These are phyloP conservation scores for Capitulum mitella DNA, from an alignment of 2,888 invertebrate genomes.

Conservation along the genomic window DNA sequence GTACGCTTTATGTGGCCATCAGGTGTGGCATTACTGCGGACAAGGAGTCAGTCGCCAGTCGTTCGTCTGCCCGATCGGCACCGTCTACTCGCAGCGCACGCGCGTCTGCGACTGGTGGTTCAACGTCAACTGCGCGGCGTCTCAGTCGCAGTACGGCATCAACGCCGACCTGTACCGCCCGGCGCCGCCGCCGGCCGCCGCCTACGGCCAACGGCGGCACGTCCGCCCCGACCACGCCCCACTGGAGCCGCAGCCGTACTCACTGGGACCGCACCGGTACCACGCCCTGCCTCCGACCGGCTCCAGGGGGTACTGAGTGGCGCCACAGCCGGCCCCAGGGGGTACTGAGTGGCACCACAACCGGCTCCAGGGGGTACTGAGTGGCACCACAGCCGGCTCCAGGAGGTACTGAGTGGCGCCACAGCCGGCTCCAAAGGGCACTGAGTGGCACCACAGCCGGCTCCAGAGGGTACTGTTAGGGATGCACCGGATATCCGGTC, in stretches of 20 bases:
- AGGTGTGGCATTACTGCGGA: conserved; percentile 14
- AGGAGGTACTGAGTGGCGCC: too few species aligned
- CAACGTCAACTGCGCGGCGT: conserved; percentile 18
- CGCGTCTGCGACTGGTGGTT: conserved; percentile 23
- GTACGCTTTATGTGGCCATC: too few species aligned
- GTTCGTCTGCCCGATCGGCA: background rate
- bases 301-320: too few species aligned
- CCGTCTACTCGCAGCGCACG: background rate
- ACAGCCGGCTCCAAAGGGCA: too few species aligned
- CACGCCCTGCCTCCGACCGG: background rate
- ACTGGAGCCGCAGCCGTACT: conserved; percentile 3
- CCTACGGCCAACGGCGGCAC: background rate
- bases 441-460: too few species aligned
- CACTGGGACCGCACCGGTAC: background rate
- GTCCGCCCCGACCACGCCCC: background rate
- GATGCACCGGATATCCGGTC: too few species aligned
- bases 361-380: too few species aligned
- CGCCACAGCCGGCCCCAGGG: too few species aligned
- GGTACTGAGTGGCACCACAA: too few species aligned
- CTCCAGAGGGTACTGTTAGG: too few species aligned
- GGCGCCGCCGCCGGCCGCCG: background rate
- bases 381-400: too few species aligned
- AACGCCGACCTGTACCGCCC: conserved; percentile 13
- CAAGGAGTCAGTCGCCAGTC: background rate
- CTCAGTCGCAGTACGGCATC: background rate